phyloP scores from a whole-genome alignment of 2,113 vertebrate species.

The Acanthochromis polyacanthus region DNA sequence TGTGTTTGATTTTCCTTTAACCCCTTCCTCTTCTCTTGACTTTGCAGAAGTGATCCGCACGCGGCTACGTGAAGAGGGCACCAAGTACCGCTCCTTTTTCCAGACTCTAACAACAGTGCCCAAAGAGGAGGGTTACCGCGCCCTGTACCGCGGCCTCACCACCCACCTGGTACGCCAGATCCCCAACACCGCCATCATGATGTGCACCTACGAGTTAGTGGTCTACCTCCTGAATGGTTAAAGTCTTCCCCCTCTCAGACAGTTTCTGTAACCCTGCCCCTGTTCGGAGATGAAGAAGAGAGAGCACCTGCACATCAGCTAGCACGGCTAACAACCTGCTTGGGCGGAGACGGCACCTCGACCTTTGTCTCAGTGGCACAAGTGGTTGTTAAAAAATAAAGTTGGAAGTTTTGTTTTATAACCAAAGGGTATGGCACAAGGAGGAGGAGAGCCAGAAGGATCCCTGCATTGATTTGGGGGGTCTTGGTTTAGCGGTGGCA shows the following conservation, averaged over 20 bases:
- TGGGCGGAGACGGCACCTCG: constrained; percentile 11
- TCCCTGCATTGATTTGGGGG: constrained; percentile 21
- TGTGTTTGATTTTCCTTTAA: background rate
- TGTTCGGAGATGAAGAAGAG: constrained; percentile 15
- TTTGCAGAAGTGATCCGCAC: constrained; percentile 96
- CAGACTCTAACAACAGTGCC: constrained; percentile 93
- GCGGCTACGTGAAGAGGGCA: constrained; percentile 97
- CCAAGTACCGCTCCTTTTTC: constrained; percentile 96
- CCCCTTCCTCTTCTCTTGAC: background rate
- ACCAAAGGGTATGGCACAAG: constrained; percentile 35
- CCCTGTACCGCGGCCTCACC: constrained; percentile 96
- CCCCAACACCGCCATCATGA: constrained; percentile 99
- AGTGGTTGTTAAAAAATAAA: constrained; percentile 22
- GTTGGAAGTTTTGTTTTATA: constrained; percentile 35
- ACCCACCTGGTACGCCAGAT: constrained; percentile 98
- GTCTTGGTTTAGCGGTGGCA: constrained; percentile 18
- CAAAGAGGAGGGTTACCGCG: constrained; percentile 94
- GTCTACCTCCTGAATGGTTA: constrained; percentile 97
- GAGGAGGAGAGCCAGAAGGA: background rate
- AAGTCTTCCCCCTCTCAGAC: constrained; percentile 36
- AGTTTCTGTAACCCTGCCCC: constrained; percentile 29
- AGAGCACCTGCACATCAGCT: constrained; percentile 42
- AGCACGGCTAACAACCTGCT: constrained; percentile 30
- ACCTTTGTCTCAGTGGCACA: constrained; percentile 8
- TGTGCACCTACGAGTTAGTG: constrained; percentile 98